phyloP scores from a whole-genome alignment of 1,140 invertebrate genomes.

The Steinernema khuongi region DNA sequence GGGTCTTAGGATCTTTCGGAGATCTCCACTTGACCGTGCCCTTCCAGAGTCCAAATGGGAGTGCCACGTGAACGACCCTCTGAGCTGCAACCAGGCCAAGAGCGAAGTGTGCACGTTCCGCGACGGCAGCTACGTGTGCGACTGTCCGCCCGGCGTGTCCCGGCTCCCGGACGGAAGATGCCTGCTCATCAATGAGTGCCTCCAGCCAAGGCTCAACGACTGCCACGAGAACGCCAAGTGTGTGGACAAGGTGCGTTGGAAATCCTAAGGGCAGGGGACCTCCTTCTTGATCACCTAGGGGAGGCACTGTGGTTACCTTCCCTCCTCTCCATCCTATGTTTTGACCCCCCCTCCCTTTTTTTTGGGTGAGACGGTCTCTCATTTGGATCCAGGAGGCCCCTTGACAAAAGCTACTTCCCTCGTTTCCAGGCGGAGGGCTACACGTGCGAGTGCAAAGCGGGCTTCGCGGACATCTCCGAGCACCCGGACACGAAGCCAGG shows the following conservation, averaged over 20 bases:
- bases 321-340: neutral
- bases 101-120: slow-evolving; percentile 40
- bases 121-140: slow-evolving; percentile 38
- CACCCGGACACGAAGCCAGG: slow-evolving; percentile 36
- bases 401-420: neutral
- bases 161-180: slow-evolving; percentile 35
- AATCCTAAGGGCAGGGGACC: neutral
- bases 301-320: neutral
- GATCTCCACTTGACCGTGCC: no score
- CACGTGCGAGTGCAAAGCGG: slow-evolving; percentile 33
- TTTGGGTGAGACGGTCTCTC: no score
- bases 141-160: slow-evolving; percentile 35
- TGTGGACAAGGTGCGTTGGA: slow-evolving; percentile 24
- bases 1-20: no score
- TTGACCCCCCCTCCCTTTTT: neutral
- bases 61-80: slow-evolving; percentile 42
- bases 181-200: slow-evolving; percentile 39
- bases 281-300: neutral
- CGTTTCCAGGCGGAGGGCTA: slow-evolving; percentile 28
- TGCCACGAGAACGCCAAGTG: slow-evolving; percentile 41
- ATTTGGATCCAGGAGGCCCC: no score
- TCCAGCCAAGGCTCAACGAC: slow-evolving; percentile 28
- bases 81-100: slow-evolving; percentile 32
- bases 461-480: slow-evolving; percentile 39
- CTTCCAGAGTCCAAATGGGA: slow-evolving; percentile 19